These are phyloP conservation scores for Marmota flaviventris DNA, from an alignment of 2,113 vertebrate species.

Conservation along the genomic window DNA sequence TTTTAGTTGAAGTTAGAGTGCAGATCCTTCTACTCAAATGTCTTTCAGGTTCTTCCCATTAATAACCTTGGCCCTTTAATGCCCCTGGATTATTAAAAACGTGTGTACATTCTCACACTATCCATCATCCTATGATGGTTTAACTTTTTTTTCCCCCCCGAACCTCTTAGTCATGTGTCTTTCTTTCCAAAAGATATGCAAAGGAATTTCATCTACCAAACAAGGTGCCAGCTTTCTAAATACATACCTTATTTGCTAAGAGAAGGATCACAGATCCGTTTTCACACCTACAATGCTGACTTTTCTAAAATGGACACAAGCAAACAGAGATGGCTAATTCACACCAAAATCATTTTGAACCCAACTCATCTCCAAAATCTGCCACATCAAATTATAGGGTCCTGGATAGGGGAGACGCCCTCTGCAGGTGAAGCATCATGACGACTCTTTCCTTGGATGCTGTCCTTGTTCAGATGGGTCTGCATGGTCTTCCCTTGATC, in stretches of 20 bases:
- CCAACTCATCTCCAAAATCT: not conserved
- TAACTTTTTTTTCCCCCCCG: not conserved
- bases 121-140: not conserved
- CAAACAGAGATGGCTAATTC: not conserved
- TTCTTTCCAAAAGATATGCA: not conserved
- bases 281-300: not conserved
- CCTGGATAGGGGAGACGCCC: not conserved
- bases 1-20: slow-evolving; percentile 50
- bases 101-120: not conserved
- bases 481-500: not conserved
- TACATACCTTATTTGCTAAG: not conserved
- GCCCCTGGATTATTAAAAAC: not conserved
- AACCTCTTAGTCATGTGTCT: not conserved
- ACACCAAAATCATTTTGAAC: not conserved
- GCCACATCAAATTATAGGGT: not conserved
- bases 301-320: not conserved
- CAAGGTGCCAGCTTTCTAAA: not conserved
- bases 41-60: not conserved
- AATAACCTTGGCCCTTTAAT: not conserved
- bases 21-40: not conserved
- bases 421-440: not conserved
- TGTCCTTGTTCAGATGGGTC: not conserved
- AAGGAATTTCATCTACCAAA: not conserved
- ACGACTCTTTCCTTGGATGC: not conserved
- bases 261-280: not conserved